phyloP scores from a whole-genome alignment of 2,797 vertebrate species.

The Menidia menidia region DNA sequence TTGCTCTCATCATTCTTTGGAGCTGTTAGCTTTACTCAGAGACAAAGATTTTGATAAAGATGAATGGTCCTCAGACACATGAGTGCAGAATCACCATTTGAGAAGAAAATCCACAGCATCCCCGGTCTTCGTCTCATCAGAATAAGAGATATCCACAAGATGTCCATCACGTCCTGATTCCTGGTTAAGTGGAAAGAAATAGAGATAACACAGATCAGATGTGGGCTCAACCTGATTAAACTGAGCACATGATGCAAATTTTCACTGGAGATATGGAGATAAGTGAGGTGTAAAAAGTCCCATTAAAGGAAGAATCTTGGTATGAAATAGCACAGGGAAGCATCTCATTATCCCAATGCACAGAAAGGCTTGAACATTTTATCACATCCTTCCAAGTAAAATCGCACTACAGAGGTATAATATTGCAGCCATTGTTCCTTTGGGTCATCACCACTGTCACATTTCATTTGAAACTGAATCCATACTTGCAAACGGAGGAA shows the following conservation, averaged over 20 bases:
- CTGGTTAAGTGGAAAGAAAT: constrained; percentile 28
- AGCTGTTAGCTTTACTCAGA: constrained; percentile 11
- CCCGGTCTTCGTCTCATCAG: constrained; percentile 19
- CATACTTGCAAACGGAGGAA: neutral
- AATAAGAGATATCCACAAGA: constrained; percentile 13
- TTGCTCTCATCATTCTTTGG: constrained; percentile 25
- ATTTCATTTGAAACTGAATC: neutral
- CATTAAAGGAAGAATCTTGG: constrained; percentile 42
- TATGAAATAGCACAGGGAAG: constrained; percentile 48
- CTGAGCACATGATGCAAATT: constrained; percentile 57
- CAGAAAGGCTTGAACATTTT: constrained; percentile 52
- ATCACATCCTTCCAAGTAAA: constrained; percentile 33
- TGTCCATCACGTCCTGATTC: constrained; percentile 41
- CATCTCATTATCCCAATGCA: constrained; percentile 54
- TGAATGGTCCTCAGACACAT: constrained; percentile 4
- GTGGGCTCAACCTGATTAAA: constrained; percentile 49
- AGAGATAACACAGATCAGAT: constrained; percentile 8
- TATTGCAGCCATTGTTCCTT: constrained; percentile 1
- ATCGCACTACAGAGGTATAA: constrained; percentile 26
- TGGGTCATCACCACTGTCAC: constrained; percentile 3
- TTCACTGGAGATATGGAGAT: constrained; percentile 42
- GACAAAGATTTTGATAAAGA: neutral
- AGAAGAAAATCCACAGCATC: constrained; percentile 1
- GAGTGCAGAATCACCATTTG: neutral
- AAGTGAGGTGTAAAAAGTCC: constrained; percentile 51